These are phyloP conservation scores for Bellardia bayeri DNA, from an alignment of 2,888 invertebrate species.

Conservation along the genomic window DNA sequence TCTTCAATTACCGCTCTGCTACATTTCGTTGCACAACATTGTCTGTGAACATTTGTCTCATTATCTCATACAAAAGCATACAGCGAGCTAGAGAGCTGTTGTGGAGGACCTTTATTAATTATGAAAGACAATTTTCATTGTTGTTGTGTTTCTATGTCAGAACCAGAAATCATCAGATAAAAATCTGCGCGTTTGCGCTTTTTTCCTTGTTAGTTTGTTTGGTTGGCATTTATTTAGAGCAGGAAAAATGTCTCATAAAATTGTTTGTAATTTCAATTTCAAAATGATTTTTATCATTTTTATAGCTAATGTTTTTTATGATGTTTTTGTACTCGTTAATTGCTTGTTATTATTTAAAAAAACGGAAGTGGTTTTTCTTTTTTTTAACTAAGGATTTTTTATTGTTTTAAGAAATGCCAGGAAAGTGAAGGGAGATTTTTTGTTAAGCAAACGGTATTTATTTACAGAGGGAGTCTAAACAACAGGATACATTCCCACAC, in stretches of 20 bases:
- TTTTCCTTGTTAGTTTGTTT: slow-evolving; percentile 41
- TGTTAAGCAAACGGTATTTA: neutral
- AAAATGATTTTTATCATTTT: slow-evolving; percentile 33
- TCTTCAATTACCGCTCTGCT: slow-evolving; percentile 49
- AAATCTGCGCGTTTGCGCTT: slow-evolving; percentile 72
- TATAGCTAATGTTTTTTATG: slow-evolving; percentile 10
- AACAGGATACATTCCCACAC: slow-evolving; percentile 50
- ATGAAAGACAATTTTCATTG: slow-evolving; percentile 37
- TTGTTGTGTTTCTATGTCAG: slow-evolving; percentile 6
- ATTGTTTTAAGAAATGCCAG: neutral
- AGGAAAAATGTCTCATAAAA: slow-evolving; percentile 15
- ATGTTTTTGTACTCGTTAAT: slow-evolving; percentile 13
- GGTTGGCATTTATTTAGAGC: slow-evolving; percentile 7
- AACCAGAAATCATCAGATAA: slow-evolving; percentile 66
- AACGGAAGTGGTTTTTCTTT: slow-evolving; percentile 73
- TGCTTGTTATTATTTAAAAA: slow-evolving; percentile 50
- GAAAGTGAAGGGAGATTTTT: neutral
- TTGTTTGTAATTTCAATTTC: slow-evolving; percentile 27
- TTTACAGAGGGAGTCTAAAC: slow-evolving; percentile 35
- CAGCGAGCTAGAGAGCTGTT: slow-evolving; percentile 8
- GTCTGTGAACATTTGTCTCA: slow-evolving; percentile 60
- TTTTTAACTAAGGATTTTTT: slow-evolving; percentile 33
- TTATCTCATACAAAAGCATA: neutral
- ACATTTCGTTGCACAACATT: slow-evolving; percentile 71
- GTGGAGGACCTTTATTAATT: slow-evolving; percentile 26